These are phyloP conservation scores for Thyatira batis DNA, from an alignment of 2,888 invertebrate species.

Conservation along the genomic window DNA sequence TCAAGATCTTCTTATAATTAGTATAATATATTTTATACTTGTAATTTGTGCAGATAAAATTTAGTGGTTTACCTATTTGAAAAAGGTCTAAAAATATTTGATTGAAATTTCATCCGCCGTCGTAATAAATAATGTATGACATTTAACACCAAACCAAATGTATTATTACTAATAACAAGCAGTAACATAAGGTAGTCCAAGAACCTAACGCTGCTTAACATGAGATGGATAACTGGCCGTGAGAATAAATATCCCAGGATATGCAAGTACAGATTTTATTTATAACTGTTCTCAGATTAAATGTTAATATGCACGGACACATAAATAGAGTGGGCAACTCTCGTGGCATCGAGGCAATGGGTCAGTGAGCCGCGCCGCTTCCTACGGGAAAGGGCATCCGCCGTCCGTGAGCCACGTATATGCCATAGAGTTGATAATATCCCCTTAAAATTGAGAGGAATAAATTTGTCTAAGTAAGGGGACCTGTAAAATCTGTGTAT, in stretches of 20 bases:
- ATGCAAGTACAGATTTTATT: neutral
- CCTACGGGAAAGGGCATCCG: constrained; percentile 70
- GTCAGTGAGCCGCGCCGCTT: constrained; percentile 69
- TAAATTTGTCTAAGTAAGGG: neutral
- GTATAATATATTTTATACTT: neutral
- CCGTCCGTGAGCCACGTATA: constrained; percentile 33
- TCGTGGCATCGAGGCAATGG: constrained; percentile 55
- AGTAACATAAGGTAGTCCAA: too few species aligned
- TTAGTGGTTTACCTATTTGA: neutral
- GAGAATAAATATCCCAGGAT: too few species aligned
- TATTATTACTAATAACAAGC: too few species aligned
- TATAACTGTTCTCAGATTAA: neutral
- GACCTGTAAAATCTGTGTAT: too few species aligned
- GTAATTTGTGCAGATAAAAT: neutral
- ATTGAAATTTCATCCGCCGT: too few species aligned
- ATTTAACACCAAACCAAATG: too few species aligned
- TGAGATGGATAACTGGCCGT: too few species aligned
- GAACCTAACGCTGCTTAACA: too few species aligned
- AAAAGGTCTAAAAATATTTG: too few species aligned
- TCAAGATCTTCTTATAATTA: too few species aligned
- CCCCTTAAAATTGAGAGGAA: neutral
- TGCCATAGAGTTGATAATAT: constrained; percentile 34
- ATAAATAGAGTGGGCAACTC: constrained; percentile 26
- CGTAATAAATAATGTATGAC: too few species aligned
- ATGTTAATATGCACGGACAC: constrained; percentile 13